Conservation (phyloP, 2,797 vertebrate species). For the Lutjanus argentimaculatus region DNA sequence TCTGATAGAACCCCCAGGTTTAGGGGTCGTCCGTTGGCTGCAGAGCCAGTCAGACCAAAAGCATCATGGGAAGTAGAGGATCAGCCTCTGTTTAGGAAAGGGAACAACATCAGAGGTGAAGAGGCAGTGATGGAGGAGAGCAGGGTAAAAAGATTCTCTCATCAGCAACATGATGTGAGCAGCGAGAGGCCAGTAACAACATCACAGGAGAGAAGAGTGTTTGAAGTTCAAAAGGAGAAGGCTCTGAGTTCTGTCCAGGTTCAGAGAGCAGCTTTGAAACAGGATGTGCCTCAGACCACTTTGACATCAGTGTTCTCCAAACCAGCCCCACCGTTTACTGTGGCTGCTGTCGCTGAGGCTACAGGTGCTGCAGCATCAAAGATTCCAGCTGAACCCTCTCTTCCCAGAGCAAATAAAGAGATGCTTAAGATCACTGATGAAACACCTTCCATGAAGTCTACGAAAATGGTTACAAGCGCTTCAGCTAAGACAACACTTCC, state of each 20-base stretch:
- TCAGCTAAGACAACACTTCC: constrained; percentile 13
- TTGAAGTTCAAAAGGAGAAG: constrained; percentile 64
- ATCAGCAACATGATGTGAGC: constrained; percentile 54
- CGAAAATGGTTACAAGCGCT: constrained; percentile 32
- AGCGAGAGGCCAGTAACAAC: constrained; percentile 52
- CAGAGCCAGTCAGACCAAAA: constrained; percentile 72
- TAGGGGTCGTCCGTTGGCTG: constrained; percentile 78
- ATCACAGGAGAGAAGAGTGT: constrained; percentile 62
- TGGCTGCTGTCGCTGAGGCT: constrained; percentile 46
- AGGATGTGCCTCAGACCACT: constrained; percentile 53
- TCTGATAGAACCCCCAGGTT: constrained; percentile 80
- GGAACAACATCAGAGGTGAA: constrained; percentile 62
- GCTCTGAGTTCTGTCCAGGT: constrained; percentile 33
- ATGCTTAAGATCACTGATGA: constrained; percentile 56
- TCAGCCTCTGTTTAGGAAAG: constrained; percentile 62
- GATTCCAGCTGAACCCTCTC: constrained; percentile 43
- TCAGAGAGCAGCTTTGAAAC: constrained; percentile 55
- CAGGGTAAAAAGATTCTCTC: constrained; percentile 55
- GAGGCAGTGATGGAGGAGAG: constrained; percentile 59
- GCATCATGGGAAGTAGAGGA: constrained; percentile 76
- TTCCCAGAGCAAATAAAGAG: constrained; percentile 62
- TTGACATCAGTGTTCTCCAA: constrained; percentile 56
- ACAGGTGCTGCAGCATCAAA: constrained; percentile 69
- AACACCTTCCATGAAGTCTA: constrained; percentile 41
- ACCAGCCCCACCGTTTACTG: constrained; percentile 51